Evolutionary conservation across 2,113 vertebrate genomes (phyloP), one percentile per base, ranked within the genome.

Genomic region (Ciconia maguari): DNA sequence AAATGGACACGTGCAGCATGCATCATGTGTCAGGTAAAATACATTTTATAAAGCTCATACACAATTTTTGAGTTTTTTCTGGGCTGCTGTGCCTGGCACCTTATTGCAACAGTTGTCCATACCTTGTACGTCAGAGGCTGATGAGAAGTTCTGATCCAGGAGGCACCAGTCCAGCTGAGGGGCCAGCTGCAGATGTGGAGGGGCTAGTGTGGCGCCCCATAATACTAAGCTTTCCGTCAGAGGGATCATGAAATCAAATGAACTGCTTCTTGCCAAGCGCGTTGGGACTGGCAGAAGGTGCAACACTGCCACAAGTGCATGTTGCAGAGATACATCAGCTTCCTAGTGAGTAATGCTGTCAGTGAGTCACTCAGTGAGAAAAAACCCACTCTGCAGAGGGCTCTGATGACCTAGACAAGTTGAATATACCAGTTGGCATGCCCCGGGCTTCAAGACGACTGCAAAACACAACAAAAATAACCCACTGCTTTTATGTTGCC

Each of bases 171-270:
- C 22, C 51, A 19, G 22, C 34, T 20, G 57, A 24, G 18, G 25
- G 30, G 38, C 10, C 42, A 42, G 60, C 44, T 54, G 51, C 36
- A 30, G 66, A 15, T 44, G 57, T 11, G 2, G 57, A 64, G 32
- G 30, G 30, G 14, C 5, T 54, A 3, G 24, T 8, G 41, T 16
- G 41, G 25, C 10, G 5, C 34, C 57, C 66, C 3, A 5, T 27
- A 13, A 24, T 21, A 19, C 44, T 10, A 0, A 34, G 10, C 10
- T 64, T 24, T 55, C 68, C 0, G 0, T 41, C 6, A 34, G 12
- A 38, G n/a, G 42, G 22, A 36, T 24, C 7, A 7, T 6, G 13
- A 46, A 34, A 48, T 38, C 20, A 29, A 48, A 51, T 3, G 2
- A 79, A 30, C 25, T 17, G 30, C 61, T 62, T 57, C 78, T 88